Percentiles rank a stretch among this genome's conserved stretches.
Conservation (phyloP, 2,797 vertebrate species). For the Melanotaenia boesemani region DNA sequence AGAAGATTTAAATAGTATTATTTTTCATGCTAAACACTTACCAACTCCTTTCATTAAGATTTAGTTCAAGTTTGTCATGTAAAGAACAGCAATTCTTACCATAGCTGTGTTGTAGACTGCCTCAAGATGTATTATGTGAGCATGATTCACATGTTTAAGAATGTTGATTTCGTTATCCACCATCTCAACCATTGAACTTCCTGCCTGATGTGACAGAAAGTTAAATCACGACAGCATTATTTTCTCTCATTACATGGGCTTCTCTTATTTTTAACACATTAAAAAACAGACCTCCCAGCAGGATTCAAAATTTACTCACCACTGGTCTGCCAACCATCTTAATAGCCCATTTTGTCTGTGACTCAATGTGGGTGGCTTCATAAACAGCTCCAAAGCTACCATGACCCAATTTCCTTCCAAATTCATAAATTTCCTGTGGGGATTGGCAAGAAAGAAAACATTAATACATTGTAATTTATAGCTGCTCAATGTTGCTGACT, state of each 20-base stretch:
- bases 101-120: conserved; percentile 87
- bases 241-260: conserved; percentile 32
- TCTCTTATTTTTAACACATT: conserved; percentile 36
- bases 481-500: conserved; percentile 46
- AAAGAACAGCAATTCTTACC: conserved; percentile 75
- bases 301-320: conserved; percentile 74
- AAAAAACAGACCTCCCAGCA: conserved; percentile 37
- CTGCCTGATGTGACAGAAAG: conserved; percentile 80
- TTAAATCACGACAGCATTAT: conserved; percentile 36
- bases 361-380: conserved; percentile 86
- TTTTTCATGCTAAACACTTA: conserved; percentile 28
- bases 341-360: conserved; percentile 85
- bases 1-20: conserved; percentile 12
- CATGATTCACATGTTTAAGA: conserved; percentile 87
- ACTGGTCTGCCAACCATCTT: conserved; percentile 89
- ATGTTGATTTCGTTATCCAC: conserved; percentile 89
- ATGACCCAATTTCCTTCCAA: conserved; percentile 88
- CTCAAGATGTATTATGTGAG: conserved; percentile 89
- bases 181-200: conserved; percentile 86
- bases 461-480: conserved; percentile 58
- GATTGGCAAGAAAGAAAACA: conserved; percentile 53
- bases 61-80: conserved; percentile 19
- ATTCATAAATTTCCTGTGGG: conserved; percentile 85
- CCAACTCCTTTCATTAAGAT: conserved; percentile 22
- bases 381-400: conserved; percentile 89